phyloP scores from a whole-genome alignment of 2,113 vertebrate species.

The Bagarius yarrelli region DNA sequence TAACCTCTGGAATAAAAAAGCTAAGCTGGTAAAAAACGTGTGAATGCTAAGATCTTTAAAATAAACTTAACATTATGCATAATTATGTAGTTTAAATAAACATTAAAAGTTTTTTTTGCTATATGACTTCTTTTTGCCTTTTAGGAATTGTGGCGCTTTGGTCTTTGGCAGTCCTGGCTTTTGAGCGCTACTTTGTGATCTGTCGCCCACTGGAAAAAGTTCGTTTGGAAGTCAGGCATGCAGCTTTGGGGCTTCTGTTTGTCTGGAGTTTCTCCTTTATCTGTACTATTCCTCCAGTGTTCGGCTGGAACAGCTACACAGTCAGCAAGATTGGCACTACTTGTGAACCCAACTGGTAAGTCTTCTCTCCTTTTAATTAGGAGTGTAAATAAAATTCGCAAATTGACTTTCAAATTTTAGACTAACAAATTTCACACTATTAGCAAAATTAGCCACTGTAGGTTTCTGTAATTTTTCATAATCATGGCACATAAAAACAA shows the following conservation, averaged over 20 bases:
- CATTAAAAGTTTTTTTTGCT: neutral
- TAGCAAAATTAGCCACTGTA: too few relatives aligned
- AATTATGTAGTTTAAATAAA: neutral
- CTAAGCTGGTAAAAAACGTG: too few relatives aligned
- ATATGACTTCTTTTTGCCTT: constrained; percentile 28
- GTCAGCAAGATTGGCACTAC: constrained; percentile 89
- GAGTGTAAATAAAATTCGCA: neutral
- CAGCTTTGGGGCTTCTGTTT: constrained; percentile 77
- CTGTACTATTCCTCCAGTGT: constrained; percentile 82
- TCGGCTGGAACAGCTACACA: constrained; percentile 90
- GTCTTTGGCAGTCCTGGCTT: constrained; percentile 84
- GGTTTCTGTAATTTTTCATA: neutral
- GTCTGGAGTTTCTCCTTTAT: constrained; percentile 87
- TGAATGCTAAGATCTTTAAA: neutral
- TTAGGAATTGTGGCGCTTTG: constrained; percentile 86
- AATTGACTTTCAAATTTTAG: neutral
- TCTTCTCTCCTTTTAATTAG: neutral
- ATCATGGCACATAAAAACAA: neutral
- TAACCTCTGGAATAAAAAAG: neutral
- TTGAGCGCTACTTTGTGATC: constrained; percentile 82
- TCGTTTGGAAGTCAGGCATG: constrained; percentile 71
- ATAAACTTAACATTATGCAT: neutral
- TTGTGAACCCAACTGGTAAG: constrained; percentile 90
- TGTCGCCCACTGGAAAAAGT: constrained; percentile 76
- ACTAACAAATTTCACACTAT: neutral